Percentiles rank a stretch among this genome's conserved stretches.
Conservation (phyloP, 1,140 invertebrate genomes). For the Hylaeus anthracinus region DNA sequence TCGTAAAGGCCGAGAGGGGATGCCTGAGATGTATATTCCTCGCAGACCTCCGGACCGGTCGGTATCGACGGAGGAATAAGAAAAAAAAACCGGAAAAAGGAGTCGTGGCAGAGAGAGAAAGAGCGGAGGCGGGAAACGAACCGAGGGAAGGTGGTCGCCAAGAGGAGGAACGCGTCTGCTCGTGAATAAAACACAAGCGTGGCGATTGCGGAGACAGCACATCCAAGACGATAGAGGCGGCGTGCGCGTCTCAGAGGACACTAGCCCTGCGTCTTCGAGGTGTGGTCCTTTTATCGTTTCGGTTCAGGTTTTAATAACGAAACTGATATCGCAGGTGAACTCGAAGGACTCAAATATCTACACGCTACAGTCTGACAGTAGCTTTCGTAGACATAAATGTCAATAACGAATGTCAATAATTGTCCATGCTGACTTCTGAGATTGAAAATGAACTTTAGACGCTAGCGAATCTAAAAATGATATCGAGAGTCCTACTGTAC, state of each 20-base stretch:
- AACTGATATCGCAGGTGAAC: background rate
- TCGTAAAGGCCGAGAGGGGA: conserved; percentile 63
- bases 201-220: conserved; percentile 2
- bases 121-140: background rate
- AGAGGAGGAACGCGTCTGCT: conserved; percentile 48
- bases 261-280: conserved; percentile 20
- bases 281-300: conserved; percentile 12
- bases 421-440: too few relatives aligned
- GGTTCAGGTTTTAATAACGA: background rate
- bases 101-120: background rate
- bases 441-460: too few relatives aligned
- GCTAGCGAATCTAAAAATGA: too few relatives aligned
- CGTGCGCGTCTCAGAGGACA: background rate
- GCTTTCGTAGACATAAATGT: too few relatives aligned
- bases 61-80: conserved; percentile 52
- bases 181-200: conserved; percentile 68
- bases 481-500: too few relatives aligned
- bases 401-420: too few relatives aligned
- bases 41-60: conserved; percentile 40
- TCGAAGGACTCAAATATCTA: too few relatives aligned
- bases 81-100: background rate
- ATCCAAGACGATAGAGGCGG: conserved; percentile 2
- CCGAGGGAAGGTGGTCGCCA: conserved; percentile 1
- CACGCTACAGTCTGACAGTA: too few relatives aligned
- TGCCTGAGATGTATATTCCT: conserved; percentile 15